Conservation (phyloP, 2,888 invertebrate genomes). For the Drosophila neutralis region DNA sequence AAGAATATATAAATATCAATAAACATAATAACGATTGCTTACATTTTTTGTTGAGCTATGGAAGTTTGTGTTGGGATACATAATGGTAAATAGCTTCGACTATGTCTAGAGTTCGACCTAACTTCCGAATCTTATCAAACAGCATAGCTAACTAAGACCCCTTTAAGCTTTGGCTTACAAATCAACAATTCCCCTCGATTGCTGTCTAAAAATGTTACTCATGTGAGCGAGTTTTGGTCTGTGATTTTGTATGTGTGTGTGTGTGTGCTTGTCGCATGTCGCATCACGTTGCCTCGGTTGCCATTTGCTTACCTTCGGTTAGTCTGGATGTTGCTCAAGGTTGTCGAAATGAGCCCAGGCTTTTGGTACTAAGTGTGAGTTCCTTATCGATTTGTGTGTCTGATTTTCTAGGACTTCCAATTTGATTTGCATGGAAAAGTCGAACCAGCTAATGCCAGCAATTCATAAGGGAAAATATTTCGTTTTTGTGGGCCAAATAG, state of each 20-base stretch:
- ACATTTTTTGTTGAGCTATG: not conserved
- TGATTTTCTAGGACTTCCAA: constrained; percentile 36
- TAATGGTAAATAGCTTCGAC: not conserved
- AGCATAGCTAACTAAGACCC: constrained; percentile 27
- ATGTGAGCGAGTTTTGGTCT: not conserved
- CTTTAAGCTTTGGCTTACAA: constrained; percentile 53
- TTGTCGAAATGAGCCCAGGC: constrained; percentile 23
- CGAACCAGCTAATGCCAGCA: constrained; percentile 45
- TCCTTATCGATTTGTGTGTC: constrained; percentile 42
- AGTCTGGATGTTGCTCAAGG: constrained; percentile 43
- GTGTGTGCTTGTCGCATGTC: constrained; percentile 1
- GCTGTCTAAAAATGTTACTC: constrained; percentile 40
- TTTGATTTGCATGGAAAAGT: constrained; percentile 55
- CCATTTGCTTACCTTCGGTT: constrained; percentile 38
- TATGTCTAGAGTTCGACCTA: not conserved
- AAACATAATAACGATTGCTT: not conserved
- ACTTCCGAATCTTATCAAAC: constrained; percentile 26
- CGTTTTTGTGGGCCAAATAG: constrained; percentile 15
- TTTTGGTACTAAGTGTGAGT: not conserved
- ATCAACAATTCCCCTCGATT: constrained; percentile 50
- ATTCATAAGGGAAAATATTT: constrained; percentile 47
- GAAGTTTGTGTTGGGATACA: too few relatives aligned
- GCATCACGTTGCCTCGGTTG: constrained; percentile 19
- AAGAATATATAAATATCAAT: not conserved
- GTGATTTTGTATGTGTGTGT: not conserved